Conservation (phyloP, 2,888 invertebrate genomes). For the Andrena trimmerana region DNA sequence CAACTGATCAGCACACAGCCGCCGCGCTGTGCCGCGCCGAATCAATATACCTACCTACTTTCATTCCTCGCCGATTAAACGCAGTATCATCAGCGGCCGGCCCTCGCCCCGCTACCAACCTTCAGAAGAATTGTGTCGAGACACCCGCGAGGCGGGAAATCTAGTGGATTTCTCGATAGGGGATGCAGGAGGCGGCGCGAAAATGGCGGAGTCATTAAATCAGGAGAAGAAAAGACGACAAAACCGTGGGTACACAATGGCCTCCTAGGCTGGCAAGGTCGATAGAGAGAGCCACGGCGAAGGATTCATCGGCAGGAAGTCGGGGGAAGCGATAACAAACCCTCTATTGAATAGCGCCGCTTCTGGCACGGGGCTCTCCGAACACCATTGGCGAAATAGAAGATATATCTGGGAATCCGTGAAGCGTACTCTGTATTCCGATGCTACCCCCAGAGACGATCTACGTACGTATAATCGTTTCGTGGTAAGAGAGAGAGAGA, state of each 20-base stretch:
- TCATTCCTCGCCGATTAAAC: background rate
- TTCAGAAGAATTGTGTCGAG: background rate
- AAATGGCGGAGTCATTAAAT: constrained; percentile 57
- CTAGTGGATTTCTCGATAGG: background rate
- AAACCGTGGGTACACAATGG: constrained; percentile 63
- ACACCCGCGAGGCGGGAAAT: background rate
- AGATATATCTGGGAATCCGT: constrained; percentile 59
- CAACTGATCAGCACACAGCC: no score
- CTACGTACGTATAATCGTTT: constrained; percentile 49
- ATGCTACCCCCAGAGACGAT: constrained; percentile 8
- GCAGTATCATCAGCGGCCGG: no score
- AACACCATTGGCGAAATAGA: constrained; percentile 67
- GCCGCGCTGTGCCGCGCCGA: no score
- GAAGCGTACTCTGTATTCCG: constrained; percentile 50
- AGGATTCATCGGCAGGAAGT: constrained; percentile 60
- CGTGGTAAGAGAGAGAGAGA: background rate
- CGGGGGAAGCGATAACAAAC: constrained; percentile 66
- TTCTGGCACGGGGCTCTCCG: constrained; percentile 55
- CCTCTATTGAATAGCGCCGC: constrained; percentile 61
- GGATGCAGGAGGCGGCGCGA: background rate
- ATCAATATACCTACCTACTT: no score
- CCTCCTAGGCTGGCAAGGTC: constrained; percentile 33
- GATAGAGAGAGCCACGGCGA: constrained; percentile 42
- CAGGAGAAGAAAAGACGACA: constrained; percentile 58
- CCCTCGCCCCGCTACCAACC: no score